phyloP scores from a whole-genome alignment of 37 sponge, comb jelly and placozoan genomes.

The Ephydatia muelleri region DNA sequence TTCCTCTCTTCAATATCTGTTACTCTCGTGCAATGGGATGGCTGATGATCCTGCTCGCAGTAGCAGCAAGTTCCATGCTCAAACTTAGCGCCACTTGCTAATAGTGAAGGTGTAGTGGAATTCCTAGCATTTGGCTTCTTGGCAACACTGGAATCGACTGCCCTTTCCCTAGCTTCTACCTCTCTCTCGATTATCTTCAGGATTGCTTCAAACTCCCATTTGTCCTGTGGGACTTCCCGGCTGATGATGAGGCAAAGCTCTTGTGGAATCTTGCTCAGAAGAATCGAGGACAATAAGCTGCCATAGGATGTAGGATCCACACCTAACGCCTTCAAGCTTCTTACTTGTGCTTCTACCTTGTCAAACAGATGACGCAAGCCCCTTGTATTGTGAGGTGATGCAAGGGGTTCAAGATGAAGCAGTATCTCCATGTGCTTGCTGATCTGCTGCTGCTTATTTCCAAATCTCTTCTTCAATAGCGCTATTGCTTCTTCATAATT shows the following conservation, averaged over 20 bases:
- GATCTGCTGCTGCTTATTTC: conserved; percentile 24
- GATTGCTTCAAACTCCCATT: conserved; percentile 22
- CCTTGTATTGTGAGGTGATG: conserved; percentile 14
- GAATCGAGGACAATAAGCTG: conserved; percentile 22
- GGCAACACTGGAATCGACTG: not conserved
- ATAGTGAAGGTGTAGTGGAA: not conserved
- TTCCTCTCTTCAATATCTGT: conserved; percentile 2
- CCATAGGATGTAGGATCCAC: conserved; percentile 32
- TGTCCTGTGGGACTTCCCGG: conserved; percentile 9
- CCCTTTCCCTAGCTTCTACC: conserved; percentile 28
- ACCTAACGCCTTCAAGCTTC: conserved; percentile 27
- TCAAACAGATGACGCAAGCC: conserved; percentile 27
- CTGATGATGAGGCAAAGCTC: conserved; percentile 21
- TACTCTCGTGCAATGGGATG: not conserved
- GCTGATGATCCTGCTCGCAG: not conserved
- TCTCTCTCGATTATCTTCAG: conserved; percentile 23
- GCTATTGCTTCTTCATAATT: conserved; percentile 29
- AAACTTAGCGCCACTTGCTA: not conserved
- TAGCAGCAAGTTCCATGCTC: not conserved
- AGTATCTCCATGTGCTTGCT: conserved; percentile 27
- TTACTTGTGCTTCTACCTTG: conserved; percentile 20
- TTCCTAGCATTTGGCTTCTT: not conserved
- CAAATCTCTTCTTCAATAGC: conserved; percentile 19
- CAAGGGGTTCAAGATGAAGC: conserved; percentile 11
- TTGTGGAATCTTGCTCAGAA: conserved; percentile 22